phyloP scores from a whole-genome alignment of 2,888 invertebrate species.

The Xanthorhoe spadicearia region DNA sequence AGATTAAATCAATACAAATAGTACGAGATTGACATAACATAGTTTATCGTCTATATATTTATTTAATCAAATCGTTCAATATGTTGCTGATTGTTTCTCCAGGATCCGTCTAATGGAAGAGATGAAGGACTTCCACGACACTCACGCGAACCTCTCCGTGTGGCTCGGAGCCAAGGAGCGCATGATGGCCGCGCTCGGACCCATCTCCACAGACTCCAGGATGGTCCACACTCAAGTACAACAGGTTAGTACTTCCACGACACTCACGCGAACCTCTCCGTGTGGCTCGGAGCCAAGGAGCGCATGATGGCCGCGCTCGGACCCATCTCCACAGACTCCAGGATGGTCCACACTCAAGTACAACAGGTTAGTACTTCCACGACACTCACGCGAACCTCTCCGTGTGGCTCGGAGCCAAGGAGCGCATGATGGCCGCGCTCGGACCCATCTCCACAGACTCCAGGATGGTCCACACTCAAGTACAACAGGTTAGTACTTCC shows the following conservation, averaged over 20 bases:
- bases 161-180: slow-evolving; percentile 97
- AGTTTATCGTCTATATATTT: background rate
- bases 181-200: slow-evolving; percentile 97
- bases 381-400: slow-evolving; percentile 54
- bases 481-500: slow-evolving; percentile 88
- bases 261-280: slow-evolving; percentile 62
- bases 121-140: slow-evolving; percentile 96
- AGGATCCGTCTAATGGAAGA: slow-evolving; percentile 92
- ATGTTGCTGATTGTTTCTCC: background rate
- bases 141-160: slow-evolving; percentile 91
- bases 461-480: slow-evolving; percentile 97
- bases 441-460: slow-evolving; percentile 98
- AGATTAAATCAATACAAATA: too few species aligned
- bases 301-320: slow-evolving; percentile 98
- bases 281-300: slow-evolving; percentile 96
- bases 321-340: slow-evolving; percentile 97
- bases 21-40: too few species aligned
- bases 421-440: slow-evolving; percentile 96
- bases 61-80: background rate
- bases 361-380: slow-evolving; percentile 86
- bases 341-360: slow-evolving; percentile 97
- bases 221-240: slow-evolving; percentile 98
- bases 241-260: slow-evolving; percentile 80
- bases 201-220: slow-evolving; percentile 97
- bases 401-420: slow-evolving; percentile 96